Percentiles rank a stretch among this genome's conserved stretches.
phyloP scores from a whole-genome alignment of 2,113 vertebrate species.

The Hemichromis elongatus region DNA sequence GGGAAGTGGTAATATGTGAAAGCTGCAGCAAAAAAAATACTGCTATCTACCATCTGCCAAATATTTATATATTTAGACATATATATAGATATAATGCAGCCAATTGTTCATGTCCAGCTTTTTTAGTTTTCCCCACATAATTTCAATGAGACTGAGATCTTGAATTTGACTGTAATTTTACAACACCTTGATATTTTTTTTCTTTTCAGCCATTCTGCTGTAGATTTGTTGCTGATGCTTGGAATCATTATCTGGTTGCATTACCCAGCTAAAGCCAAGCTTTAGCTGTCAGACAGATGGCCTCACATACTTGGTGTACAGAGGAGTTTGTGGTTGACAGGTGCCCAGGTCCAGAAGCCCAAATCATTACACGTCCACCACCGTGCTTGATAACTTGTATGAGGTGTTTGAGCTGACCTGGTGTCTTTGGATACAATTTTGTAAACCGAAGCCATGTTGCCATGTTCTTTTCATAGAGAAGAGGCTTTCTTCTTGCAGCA shows the following conservation, averaged over 20 bases:
- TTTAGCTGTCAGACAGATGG: not conserved
- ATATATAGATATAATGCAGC: not conserved
- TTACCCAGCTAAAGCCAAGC: not conserved
- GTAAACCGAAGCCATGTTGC: not conserved
- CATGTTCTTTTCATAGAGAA: not conserved
- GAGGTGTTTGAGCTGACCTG: not conserved
- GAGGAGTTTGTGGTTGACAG: not conserved
- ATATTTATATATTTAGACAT: not conserved
- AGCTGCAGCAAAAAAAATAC: not conserved
- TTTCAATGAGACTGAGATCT: not conserved
- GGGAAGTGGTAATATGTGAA: not conserved
- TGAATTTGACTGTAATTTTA: not conserved
- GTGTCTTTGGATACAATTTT: not conserved
- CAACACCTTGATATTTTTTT: not conserved
- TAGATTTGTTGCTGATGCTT: not conserved
- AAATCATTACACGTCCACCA: not conserved
- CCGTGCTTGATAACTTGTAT: not conserved
- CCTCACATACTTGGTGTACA: not conserved
- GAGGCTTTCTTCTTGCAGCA: not conserved
- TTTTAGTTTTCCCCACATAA: not conserved
- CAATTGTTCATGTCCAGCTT: not conserved
- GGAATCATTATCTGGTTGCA: not conserved
- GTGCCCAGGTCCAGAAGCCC: not conserved
- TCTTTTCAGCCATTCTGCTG: not conserved
- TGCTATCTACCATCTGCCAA: not conserved